phyloP scores from a whole-genome alignment of 2,888 invertebrate genomes.

The Platycheirus albimanus region DNA sequence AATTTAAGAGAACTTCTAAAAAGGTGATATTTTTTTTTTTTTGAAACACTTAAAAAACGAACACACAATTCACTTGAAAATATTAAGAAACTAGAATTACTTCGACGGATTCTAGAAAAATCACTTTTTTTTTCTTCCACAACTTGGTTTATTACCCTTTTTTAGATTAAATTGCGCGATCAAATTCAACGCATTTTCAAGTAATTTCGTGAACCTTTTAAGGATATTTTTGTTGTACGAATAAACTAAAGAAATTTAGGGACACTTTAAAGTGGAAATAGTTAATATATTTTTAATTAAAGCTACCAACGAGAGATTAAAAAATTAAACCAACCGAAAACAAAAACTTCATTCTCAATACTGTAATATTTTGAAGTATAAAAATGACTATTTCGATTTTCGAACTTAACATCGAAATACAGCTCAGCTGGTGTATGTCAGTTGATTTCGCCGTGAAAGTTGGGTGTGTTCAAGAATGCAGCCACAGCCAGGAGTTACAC shows the following conservation, averaged over 20 bases:
- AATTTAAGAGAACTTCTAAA: constrained; percentile 33
- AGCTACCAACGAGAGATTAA: constrained; percentile 26
- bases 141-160: neutral
- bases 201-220: neutral
- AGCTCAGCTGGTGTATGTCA: constrained; percentile 54
- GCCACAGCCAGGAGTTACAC: neutral
- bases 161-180: constrained; percentile 13
- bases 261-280: neutral
- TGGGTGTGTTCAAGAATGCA: constrained; percentile 9
- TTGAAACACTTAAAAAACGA: constrained; percentile 8
- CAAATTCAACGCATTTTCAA: neutral
- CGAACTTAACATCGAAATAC: constrained; percentile 19
- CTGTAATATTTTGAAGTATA: constrained; percentile 29
- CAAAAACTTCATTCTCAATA: constrained; percentile 70
- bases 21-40: constrained; percentile 42
- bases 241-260: constrained; percentile 8
- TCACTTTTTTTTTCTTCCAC: neutral
- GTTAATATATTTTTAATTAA: constrained; percentile 3
- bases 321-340: constrained; percentile 60
- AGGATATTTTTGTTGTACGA: neutral
- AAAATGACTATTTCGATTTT: constrained; percentile 12
- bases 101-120: too few species aligned
- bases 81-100: too few species aligned
- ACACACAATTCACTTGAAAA: constrained; percentile 24
- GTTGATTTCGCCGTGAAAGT: constrained; percentile 38